These are phyloP conservation scores for Drosophila bifasciata DNA, from an alignment of 1,140 invertebrate species.

Conservation along the genomic window DNA sequence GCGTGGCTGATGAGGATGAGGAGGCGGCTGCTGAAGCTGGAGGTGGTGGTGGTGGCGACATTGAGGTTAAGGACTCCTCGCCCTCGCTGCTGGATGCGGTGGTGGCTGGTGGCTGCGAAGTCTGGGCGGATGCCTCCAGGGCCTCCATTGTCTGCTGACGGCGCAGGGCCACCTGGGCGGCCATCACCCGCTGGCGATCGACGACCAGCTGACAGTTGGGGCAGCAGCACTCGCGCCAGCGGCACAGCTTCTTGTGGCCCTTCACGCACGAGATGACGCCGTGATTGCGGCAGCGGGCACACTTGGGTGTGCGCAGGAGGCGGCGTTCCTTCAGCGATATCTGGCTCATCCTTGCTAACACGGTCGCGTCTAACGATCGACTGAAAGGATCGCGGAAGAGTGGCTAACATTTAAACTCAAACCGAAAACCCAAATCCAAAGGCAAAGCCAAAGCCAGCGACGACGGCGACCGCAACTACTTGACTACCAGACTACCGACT, in stretches of 20 bases:
- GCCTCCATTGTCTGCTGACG: slow-evolving; percentile 87
- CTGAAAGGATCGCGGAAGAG: slow-evolving; percentile 55
- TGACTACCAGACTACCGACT: slow-evolving; percentile 25
- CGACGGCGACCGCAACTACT: slow-evolving; percentile 28
- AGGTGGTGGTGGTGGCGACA: slow-evolving; percentile 29
- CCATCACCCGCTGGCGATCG: slow-evolving; percentile 95
- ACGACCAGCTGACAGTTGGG: slow-evolving; percentile 94
- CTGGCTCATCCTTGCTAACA: slow-evolving; percentile 29
- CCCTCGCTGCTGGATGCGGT: slow-evolving; percentile 42
- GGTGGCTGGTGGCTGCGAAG: neutral
- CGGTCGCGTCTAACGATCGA: slow-evolving; percentile 24
- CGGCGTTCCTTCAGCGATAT: slow-evolving; percentile 58
- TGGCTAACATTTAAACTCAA: slow-evolving; percentile 44
- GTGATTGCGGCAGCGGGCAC: slow-evolving; percentile 94
- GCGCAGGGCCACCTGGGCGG: slow-evolving; percentile 90
- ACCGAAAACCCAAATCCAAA: neutral
- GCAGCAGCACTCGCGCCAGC: slow-evolving; percentile 92
- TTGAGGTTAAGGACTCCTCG: slow-evolving; percentile 31
- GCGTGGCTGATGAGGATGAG: slow-evolving; percentile 53
- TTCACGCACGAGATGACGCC: slow-evolving; percentile 94
- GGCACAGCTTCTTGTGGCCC: slow-evolving; percentile 92
- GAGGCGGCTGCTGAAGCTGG: slow-evolving; percentile 7
- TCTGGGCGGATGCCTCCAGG: slow-evolving; percentile 48
- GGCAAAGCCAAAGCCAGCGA: too few species aligned
- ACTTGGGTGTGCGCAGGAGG: slow-evolving; percentile 91